phyloP scores from a whole-genome alignment of 2,113 vertebrate species.

The Gobio gobio region DNA sequence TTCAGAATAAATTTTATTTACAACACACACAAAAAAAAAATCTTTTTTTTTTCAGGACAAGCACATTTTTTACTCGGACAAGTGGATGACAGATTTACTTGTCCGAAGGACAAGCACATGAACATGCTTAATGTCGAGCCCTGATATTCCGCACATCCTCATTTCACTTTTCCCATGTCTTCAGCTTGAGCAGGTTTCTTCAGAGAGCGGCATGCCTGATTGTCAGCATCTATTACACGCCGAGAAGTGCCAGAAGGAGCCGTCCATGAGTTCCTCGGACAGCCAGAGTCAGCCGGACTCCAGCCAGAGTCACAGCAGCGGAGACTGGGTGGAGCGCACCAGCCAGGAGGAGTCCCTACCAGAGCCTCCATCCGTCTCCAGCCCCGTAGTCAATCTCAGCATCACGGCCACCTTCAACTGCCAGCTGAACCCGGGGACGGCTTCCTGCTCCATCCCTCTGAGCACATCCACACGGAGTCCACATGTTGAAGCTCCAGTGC shows the following conservation, averaged over 20 bases:
- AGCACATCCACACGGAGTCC: slow-evolving; percentile 34
- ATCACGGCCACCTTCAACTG: slow-evolving; percentile 67
- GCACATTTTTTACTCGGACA: no score
- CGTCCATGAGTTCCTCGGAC: slow-evolving; percentile 46
- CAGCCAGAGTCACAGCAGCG: slow-evolving; percentile 23
- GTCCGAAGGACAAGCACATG: no score
- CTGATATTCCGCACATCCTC: no score
- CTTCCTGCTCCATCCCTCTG: slow-evolving; percentile 54
- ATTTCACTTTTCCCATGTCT: neutral
- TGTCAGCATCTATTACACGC: slow-evolving; percentile 56
- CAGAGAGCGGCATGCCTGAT: slow-evolving; percentile 41
- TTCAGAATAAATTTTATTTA: no score
- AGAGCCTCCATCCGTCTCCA: slow-evolving; percentile 59
- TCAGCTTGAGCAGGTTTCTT: neutral
- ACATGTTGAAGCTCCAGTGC: slow-evolving; percentile 50
- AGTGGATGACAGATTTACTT: no score
- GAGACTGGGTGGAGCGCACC: slow-evolving; percentile 38
- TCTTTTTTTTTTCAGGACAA: no score
- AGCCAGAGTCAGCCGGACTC: slow-evolving; percentile 54
- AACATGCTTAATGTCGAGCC: no score
- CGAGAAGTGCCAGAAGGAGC: slow-evolving; percentile 39
- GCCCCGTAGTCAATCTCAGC: slow-evolving; percentile 71
- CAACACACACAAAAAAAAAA: no score
- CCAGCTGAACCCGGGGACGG: slow-evolving; percentile 57
- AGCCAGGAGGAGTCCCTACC: slow-evolving; percentile 58